These are phyloP conservation scores for Doryteuthis pealeii DNA, from an alignment of 1,140 invertebrate genomes.

Conservation along the genomic window DNA sequence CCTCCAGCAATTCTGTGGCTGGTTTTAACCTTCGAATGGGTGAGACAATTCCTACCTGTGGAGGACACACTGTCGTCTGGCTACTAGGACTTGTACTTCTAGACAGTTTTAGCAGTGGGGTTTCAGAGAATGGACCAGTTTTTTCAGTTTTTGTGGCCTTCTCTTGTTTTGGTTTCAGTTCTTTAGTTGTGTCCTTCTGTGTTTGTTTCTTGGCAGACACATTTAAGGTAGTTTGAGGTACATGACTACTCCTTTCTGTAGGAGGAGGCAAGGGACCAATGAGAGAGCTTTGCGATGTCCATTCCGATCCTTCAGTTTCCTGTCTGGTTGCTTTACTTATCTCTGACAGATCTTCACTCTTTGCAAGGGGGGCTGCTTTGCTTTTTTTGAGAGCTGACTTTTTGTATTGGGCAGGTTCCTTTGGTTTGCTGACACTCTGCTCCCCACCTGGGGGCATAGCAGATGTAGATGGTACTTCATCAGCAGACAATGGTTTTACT, in stretches of 20 bases:
- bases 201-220: background rate
- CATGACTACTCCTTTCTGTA: background rate
- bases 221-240: background rate
- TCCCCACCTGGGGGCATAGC: background rate
- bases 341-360: background rate
- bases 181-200: background rate
- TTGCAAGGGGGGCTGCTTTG: background rate
- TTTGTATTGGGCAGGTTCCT: background rate
- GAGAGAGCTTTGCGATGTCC: background rate
- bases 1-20: conserved; percentile 50
- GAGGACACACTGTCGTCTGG: conserved; percentile 21
- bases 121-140: background rate
- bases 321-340: background rate
- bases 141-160: conserved; percentile 11
- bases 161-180: background rate
- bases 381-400: background rate
- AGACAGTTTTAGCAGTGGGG: conserved; percentile 26
- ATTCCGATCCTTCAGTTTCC: background rate
- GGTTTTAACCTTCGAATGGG: conserved; percentile 39
- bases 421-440: background rate
- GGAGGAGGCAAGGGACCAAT: background rate
- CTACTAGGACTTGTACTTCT: conserved; percentile 35
- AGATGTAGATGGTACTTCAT: background rate
- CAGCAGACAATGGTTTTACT: background rate
- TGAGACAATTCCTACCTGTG: conserved; percentile 6